Percentiles rank a stretch among this genome's conserved stretches.
phyloP scores from a whole-genome alignment of 2,113 vertebrate genomes.

The Sciurus niger region DNA sequence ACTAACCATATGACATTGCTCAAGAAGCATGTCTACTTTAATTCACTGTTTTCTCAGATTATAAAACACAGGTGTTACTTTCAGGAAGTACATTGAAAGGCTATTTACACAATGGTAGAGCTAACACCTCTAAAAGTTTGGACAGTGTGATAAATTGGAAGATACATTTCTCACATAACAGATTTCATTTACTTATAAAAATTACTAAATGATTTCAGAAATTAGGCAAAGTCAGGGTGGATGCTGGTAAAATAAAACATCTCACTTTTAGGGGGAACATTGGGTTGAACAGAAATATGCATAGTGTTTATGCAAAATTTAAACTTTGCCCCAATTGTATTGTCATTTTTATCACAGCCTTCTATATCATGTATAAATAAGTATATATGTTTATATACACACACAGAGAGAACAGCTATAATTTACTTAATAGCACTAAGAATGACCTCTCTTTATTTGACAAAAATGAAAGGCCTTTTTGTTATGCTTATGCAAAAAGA shows the following conservation, averaged over 20 bases:
- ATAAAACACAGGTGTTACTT: not conserved
- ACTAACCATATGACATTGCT: not conserved
- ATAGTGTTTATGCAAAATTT: not conserved
- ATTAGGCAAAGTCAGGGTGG: not conserved
- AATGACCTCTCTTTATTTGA: not conserved
- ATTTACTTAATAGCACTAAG: constrained; percentile 9
- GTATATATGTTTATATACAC: not conserved
- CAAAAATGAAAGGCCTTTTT: constrained; percentile 27
- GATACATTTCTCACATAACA: not conserved
- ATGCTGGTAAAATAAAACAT: not conserved
- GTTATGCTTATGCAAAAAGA: not conserved
- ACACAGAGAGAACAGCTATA: not conserved
- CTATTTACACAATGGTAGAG: not conserved
- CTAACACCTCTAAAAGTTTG: not conserved
- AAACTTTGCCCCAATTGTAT: not conserved
- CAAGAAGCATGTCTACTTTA: not conserved
- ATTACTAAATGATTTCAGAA: not conserved
- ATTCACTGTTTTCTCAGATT: not conserved
- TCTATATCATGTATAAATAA: not conserved
- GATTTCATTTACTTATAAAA: constrained; percentile 24
- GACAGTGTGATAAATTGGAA: constrained; percentile 21
- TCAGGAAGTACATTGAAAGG: not conserved
- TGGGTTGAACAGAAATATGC: not conserved
- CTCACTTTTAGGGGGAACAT: not conserved
- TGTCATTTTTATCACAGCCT: not conserved